Conservation (phyloP, 2,888 invertebrate genomes). For the Acleris sparsana region DNA sequence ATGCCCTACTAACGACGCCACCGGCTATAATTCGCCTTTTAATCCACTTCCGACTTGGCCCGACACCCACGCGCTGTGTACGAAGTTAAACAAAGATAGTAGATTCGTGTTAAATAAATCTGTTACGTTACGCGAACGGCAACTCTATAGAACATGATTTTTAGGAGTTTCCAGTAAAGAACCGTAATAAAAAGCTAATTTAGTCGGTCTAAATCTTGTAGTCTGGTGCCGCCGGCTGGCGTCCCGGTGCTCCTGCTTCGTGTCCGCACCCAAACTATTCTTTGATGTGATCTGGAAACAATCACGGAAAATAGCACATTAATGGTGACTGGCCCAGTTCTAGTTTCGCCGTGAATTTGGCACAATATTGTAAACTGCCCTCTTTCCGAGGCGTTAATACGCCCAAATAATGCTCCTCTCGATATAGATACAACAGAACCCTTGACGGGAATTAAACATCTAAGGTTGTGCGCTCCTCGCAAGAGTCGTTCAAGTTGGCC, state of each 20-base stretch:
- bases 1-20: constrained; percentile 46
- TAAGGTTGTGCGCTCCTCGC: constrained; percentile 40
- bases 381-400: constrained; percentile 73
- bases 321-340: constrained; percentile 78
- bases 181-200: constrained; percentile 30
- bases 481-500: constrained; percentile 60
- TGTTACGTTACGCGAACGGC: constrained; percentile 23
- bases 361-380: constrained; percentile 82
- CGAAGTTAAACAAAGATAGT: constrained; percentile 42
- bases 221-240: constrained; percentile 47
- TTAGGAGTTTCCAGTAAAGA: constrained; percentile 14
- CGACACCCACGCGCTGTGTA: constrained; percentile 57
- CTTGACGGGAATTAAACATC: constrained; percentile 38
- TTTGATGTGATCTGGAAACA: constrained; percentile 80
- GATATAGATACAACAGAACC: constrained; percentile 20
- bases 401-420: constrained; percentile 52
- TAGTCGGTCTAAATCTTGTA: constrained; percentile 24
- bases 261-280: constrained; percentile 56
- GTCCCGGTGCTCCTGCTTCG: constrained; percentile 52
- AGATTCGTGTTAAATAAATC: constrained; percentile 14
- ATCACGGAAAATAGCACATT: constrained; percentile 73
- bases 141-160: constrained; percentile 15
- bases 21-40: constrained; percentile 48
- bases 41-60: constrained; percentile 57
- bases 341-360: constrained; percentile 75